A percentile compares a stretch with the other conserved stretches of the same genome.
Conservation (phyloP, 2,797 vertebrate genomes). For the Apodemus agrarius region DNA sequence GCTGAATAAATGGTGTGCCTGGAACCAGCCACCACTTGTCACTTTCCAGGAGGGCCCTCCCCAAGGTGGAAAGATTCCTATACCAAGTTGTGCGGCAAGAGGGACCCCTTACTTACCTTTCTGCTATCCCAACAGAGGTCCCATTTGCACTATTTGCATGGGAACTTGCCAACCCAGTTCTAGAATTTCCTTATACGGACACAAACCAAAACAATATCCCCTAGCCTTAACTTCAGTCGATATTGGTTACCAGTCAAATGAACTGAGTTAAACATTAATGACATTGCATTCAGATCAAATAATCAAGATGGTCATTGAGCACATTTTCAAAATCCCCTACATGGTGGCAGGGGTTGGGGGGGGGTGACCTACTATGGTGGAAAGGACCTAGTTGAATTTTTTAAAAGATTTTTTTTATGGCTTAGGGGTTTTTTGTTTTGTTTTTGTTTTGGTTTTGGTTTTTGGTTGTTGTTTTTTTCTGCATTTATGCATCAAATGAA, state of each 20-base stretch:
- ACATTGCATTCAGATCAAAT: background rate
- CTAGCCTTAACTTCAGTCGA: background rate
- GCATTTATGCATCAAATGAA: background rate
- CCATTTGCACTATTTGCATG: too few relatives aligned
- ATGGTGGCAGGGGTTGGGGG: too few relatives aligned
- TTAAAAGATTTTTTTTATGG: background rate
- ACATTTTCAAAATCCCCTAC: background rate
- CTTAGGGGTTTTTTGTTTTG: too few relatives aligned
- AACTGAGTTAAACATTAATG: background rate
- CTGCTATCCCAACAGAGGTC: rapidly evolving
- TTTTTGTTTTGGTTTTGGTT: too few relatives aligned
- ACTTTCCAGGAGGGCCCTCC: background rate
- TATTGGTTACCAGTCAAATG: background rate
- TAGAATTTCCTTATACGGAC: background rate
- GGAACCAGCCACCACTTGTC: rapidly evolving
- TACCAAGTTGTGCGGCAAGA: rapidly evolving
- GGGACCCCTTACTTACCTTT: background rate
- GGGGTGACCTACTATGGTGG: too few relatives aligned
- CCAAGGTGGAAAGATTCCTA: background rate
- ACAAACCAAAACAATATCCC: background rate
- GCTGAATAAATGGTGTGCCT: background rate
- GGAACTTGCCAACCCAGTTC: background rate
- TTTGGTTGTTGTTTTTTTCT: background rate
- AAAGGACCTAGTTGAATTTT: background rate
- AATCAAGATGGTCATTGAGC: background rate